phyloP scores from a whole-genome alignment of 2,797 vertebrate species.

The Parauchenoglanis punctatus region DNA sequence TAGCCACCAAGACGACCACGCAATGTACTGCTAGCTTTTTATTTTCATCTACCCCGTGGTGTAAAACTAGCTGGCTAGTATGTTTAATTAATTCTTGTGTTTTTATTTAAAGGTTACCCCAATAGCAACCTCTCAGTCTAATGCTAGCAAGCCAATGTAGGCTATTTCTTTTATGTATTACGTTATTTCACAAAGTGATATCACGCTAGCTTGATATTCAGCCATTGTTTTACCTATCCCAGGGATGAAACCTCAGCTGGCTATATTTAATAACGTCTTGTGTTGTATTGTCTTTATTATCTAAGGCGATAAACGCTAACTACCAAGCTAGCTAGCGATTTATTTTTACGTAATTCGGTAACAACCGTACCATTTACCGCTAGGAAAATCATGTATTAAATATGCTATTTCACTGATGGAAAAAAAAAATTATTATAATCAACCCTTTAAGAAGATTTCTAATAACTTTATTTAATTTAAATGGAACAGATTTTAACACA shows the following conservation, averaged over 20 bases:
- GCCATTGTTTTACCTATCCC: not conserved
- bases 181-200: not conserved
- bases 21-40: not conserved
- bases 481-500: not conserved
- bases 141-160: not conserved
- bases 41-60: not conserved
- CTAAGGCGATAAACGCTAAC: not conserved
- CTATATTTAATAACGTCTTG: not conserved
- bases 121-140: not conserved
- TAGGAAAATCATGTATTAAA: not conserved
- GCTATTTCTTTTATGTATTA: not conserved
- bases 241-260: not conserved
- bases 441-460: not conserved
- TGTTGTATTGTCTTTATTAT: not conserved
- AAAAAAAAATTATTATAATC: not conserved
- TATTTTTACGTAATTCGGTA: not conserved
- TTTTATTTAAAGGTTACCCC: not conserved
- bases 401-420: not conserved
- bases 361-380: not conserved
- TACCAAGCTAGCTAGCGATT: not conserved
- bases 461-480: not conserved
- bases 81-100: not conserved
- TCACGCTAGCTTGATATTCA: not conserved
- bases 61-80: slow-evolving; percentile 2
- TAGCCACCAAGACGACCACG: not conserved